These are phyloP conservation scores for Oreochromis aureus DNA, from an alignment of 2,113 vertebrate genomes.

Conservation along the genomic window DNA sequence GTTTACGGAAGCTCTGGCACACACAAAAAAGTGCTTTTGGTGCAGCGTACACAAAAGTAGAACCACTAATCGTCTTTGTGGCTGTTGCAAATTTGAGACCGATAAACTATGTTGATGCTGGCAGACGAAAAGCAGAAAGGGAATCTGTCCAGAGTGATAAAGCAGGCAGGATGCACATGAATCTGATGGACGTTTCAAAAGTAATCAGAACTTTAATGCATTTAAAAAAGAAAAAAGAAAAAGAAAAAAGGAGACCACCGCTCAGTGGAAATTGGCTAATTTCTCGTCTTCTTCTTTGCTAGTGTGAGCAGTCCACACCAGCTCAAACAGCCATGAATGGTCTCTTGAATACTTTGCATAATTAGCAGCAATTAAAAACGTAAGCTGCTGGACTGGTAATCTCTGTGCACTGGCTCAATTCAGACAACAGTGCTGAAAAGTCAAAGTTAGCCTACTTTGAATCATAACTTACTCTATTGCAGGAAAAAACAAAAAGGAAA, in stretches of 20 bases:
- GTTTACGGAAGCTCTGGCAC: not conserved
- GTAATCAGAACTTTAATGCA: not conserved
- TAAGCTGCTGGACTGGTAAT: conserved; percentile 44
- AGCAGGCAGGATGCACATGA: not conserved
- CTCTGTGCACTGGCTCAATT: conserved; percentile 16
- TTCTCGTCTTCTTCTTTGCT: not conserved
- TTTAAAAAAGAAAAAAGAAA: not conserved
- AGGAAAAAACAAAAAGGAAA: not conserved
- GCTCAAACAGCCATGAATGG: conserved; percentile 37
- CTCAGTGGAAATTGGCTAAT: not conserved
- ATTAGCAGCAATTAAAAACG: conserved; percentile 51
- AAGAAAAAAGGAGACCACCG: not conserved
- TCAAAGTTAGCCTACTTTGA: not conserved
- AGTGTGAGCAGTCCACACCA: not conserved
- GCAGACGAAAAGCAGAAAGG: not conserved
- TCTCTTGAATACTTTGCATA: conserved; percentile 45
- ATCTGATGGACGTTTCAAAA: not conserved
- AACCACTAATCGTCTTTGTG: not conserved
- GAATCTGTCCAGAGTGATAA: not conserved
- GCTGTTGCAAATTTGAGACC: not conserved
- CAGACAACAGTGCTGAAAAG: conserved; percentile 17
- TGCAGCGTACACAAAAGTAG: not conserved
- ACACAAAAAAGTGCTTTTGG: not conserved
- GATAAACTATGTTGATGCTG: not conserved
- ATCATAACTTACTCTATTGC: not conserved